Evolutionary conservation across 1,140 invertebrate genomes (phyloP), one percentile per base, ranked within the genome.

Genomic region (Eriosoma lanigerum): DNA sequence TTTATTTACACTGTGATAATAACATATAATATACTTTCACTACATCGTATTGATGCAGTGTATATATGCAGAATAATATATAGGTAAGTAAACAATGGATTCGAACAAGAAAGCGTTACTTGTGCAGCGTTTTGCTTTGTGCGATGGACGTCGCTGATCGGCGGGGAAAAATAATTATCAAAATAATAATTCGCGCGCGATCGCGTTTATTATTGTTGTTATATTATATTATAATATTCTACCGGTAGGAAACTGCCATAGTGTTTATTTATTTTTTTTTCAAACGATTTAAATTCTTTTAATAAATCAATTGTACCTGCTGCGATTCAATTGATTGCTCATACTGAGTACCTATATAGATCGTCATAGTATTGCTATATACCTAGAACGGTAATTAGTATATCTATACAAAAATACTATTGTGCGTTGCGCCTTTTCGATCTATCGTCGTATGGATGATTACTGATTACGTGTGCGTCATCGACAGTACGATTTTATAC

Each of bases 81-180:
- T 48, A 29, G 26, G 68, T 72, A 54, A n/a, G 68, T 72, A 54
- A n/a, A 72, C 68, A 72, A 72, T 72, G 3, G 68, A 32, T 12
- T 72, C 44, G 68, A 72, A 52, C 68, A 72, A 72, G 68, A 72
- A 72, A 72, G 68, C 68, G 68, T 72, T 72, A 72, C 68, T 24
- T 26, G 21, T 38, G 3, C 46, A 15, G 46, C 46, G 38, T 19
- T n/a, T n/a, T n/a, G n/a, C n/a, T n/a, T 9, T 56, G 9, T 26
- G n/a, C n/a, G 24, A 32, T 24, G 60, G 29, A 62, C 19, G 60
- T 9, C 19, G 60, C 10, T 38, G 60, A 19, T 29, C 8, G 9
- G 29, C 60, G 17, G 26, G 17, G n/a, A 6, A n/a, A 62, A 62
- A 48, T 29, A 32, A 62, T 10, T n/a, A 62, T 9, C 19, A 17